Evolutionary conservation across 2,888 invertebrate species (phyloP).

Genomic region (Bellardia pandia): DNA sequence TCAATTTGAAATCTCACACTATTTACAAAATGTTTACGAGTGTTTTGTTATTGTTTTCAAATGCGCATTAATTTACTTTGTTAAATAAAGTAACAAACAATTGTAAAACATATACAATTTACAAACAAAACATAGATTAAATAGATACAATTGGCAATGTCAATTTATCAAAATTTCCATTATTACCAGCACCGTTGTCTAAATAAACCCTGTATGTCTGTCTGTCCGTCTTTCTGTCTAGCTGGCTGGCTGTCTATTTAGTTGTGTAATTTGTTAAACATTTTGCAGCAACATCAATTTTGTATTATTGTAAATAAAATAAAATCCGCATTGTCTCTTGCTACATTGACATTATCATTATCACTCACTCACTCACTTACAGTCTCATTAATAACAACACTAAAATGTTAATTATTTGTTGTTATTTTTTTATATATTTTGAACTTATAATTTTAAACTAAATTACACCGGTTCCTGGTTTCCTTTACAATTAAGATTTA

Average conservation of each 20-base stretch:
- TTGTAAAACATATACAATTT: background rate
- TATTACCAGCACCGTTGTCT: constrained; percentile 19
- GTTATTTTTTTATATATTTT: background rate
- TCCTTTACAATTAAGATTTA: background rate
- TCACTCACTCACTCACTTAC: background rate
- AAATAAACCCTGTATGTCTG: constrained; percentile 10
- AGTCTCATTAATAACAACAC: constrained; percentile 27
- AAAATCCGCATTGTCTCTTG: constrained; percentile 22
- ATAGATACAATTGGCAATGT: constrained; percentile 48
- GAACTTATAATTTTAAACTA: background rate
- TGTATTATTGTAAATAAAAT: background rate
- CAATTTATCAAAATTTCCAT: constrained; percentile 61
- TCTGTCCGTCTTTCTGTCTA: background rate
- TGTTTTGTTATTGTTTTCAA: constrained; percentile 51
- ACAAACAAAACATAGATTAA: constrained; percentile 39
- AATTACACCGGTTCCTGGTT: constrained; percentile 41
- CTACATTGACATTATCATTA: constrained; percentile 30
- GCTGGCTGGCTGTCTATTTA: background rate
- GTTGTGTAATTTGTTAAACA: background rate
- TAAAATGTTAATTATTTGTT: constrained; percentile 43
- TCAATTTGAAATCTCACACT: background rate
- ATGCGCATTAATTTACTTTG: constrained; percentile 58
- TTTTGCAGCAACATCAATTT: constrained; percentile 26
- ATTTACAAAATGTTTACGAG: constrained; percentile 44
- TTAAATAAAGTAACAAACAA: constrained; percentile 22